phyloP scores from a whole-genome alignment of 2,888 invertebrate species.

The Steinernema carpocapsae region DNA sequence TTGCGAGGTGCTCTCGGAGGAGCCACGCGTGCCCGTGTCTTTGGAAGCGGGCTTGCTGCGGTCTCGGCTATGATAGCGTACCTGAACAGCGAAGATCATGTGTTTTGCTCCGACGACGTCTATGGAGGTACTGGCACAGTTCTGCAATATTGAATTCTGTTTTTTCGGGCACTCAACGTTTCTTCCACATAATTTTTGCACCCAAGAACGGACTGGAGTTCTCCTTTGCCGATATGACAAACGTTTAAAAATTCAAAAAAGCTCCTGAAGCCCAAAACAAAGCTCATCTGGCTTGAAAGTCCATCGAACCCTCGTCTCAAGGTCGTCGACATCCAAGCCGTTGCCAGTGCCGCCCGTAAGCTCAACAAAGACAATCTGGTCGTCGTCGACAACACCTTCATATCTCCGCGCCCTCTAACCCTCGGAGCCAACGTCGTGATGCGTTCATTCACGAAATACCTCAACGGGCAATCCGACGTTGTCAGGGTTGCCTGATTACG shows the following conservation, averaged over 20 bases:
- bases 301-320: conserved; percentile 94
- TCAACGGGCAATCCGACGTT: conserved; percentile 97
- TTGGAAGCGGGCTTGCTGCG: conserved; percentile 85
- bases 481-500: conserved; percentile 86
- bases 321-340: conserved; percentile 82
- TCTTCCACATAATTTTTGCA: conserved; percentile 37
- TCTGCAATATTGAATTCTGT: background rate
- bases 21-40: conserved; percentile 79
- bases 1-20: conserved; percentile 87
- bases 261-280: conserved; percentile 83
- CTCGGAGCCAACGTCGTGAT: conserved; percentile 88
- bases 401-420: conserved; percentile 88
- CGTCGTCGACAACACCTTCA: conserved; percentile 91
- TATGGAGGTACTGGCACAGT: conserved; percentile 80
- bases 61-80: conserved; percentile 81
- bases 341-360: conserved; percentile 71
- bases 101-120: conserved; percentile 87
- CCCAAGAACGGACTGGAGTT: conserved; percentile 77
- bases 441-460: conserved; percentile 94
- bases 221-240: conserved; percentile 81
- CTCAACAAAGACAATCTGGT: conserved; percentile 72
- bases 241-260: conserved; percentile 76
- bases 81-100: conserved; percentile 84
- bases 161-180: conserved; percentile 51
- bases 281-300: conserved; percentile 91